phyloP scores from a whole-genome alignment of 2,888 invertebrate genomes.

The Caenorhabditis wallacei region DNA sequence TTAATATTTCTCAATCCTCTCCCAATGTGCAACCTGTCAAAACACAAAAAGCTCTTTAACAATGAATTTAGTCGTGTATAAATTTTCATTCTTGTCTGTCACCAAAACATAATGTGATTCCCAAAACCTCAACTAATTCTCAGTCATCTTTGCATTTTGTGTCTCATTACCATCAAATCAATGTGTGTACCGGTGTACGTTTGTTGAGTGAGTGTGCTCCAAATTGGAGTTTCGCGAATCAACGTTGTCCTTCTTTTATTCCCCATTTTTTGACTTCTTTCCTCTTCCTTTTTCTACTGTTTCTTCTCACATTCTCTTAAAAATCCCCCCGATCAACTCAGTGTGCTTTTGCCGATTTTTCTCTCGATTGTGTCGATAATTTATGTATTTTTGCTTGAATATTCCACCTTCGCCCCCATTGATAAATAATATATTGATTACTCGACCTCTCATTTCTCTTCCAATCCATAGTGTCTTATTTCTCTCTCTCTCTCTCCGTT shows the following conservation, averaged over 20 bases:
- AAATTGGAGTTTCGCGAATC: conserved; percentile 53
- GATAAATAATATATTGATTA: conserved; percentile 33
- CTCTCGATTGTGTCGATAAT: conserved; percentile 50
- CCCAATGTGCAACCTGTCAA: conserved; percentile 53
- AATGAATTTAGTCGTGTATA: conserved; percentile 52
- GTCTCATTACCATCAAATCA: conserved; percentile 17
- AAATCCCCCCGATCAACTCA: conserved; percentile 48
- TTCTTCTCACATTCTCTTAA: conserved; percentile 31
- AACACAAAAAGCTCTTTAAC: conserved; percentile 36
- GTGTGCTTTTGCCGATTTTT: conserved; percentile 43
- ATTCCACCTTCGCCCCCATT: conserved; percentile 7
- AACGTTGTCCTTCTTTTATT: conserved; percentile 39
- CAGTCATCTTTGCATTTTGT: conserved; percentile 55
- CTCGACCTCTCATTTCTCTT: conserved; percentile 24
- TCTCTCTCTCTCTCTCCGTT: conserved; percentile 13
- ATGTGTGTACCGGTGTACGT: conserved; percentile 57
- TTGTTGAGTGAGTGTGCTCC: conserved; percentile 52
- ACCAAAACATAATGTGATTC: conserved; percentile 55
- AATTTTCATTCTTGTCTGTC: conserved; percentile 49
- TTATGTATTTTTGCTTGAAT: conserved; percentile 39
- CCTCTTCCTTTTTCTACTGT: conserved; percentile 1
- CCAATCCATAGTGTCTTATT: conserved; percentile 22
- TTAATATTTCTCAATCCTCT: conserved; percentile 27
- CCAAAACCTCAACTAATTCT: conserved; percentile 41
- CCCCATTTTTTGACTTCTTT: conserved; percentile 19